A percentile compares a stretch with the other conserved stretches of the same genome.
phyloP scores from a whole-genome alignment of 30 jellyfish, hydroid and myxozoan genomes.

The Aurelia aurita region DNA sequence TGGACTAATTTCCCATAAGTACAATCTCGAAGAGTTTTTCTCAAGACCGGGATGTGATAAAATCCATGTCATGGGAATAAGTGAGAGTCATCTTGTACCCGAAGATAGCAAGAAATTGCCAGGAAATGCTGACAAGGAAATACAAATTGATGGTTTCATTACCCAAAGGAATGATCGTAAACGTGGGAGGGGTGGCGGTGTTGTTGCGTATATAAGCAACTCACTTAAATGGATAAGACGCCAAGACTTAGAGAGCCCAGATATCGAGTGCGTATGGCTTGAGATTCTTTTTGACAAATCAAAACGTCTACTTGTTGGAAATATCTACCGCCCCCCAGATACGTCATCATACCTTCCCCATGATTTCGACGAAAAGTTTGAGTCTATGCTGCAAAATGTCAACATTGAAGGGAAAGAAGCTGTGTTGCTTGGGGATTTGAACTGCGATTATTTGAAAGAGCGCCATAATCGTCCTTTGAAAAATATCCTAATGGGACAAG shows the following conservation, averaged over 20 bases:
- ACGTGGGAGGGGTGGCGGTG: constrained; percentile 67
- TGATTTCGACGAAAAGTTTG: constrained; percentile 35
- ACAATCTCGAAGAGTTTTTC: constrained; percentile 58
- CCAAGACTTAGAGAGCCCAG: constrained; percentile 48
- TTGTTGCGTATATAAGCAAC: constrained; percentile 26
- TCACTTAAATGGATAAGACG: constrained; percentile 36
- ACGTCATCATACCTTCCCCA: constrained; percentile 29
- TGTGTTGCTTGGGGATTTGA: constrained; percentile 62
- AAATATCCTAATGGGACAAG: constrained; percentile 8
- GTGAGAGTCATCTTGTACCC: constrained; percentile 70
- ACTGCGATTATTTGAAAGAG: constrained; percentile 44
- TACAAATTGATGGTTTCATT: constrained; percentile 36
- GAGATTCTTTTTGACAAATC: constrained; percentile 36
- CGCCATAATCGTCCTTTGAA: constrained; percentile 23
- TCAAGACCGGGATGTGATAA: constrained; percentile 40
- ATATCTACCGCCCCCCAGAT: constrained; percentile 65
- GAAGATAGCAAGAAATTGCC: constrained; percentile 29
- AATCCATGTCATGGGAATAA: constrained; percentile 50
- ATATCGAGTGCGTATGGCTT: constrained; percentile 35
- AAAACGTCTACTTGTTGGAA: constrained; percentile 30
- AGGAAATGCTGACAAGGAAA: constrained; percentile 52
- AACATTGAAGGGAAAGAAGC: constrained; percentile 47
- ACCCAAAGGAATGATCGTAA: constrained; percentile 39
- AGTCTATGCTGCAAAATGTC: constrained; percentile 41
- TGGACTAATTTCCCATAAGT: constrained; percentile 22